A percentile compares a stretch with the other conserved stretches of the same genome.
Conservation (phyloP, 2,113 vertebrate species). For the Sclerurus mexicanus region DNA sequence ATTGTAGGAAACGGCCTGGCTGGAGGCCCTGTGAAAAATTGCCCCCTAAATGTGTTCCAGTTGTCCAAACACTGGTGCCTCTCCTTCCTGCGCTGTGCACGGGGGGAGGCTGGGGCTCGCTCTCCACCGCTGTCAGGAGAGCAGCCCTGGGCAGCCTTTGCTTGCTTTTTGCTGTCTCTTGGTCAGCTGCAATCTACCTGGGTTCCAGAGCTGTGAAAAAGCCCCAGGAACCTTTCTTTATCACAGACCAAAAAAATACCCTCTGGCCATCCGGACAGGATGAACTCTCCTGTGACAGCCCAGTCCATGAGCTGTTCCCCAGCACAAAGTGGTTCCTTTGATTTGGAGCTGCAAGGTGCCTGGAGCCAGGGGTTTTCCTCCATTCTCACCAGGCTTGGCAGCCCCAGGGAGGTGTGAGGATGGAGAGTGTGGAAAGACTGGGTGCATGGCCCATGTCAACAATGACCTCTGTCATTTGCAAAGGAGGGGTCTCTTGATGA, state of each 20-base stretch:
- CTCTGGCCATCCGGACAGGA: neutral
- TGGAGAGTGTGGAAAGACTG: neutral
- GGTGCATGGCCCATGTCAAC: fast-evolving
- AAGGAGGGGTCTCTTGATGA: neutral
- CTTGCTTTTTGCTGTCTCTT: conserved; percentile 29
- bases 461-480: neutral
- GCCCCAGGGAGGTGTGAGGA: too few species aligned
- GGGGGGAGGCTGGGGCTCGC: conserved; percentile 5
- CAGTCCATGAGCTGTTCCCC: fast-evolving
- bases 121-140: neutral
- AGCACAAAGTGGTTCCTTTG: neutral
- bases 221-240: neutral
- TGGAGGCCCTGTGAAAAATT: conserved; percentile 65
- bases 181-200: neutral
- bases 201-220: neutral
- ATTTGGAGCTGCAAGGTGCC: neutral
- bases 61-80: conserved; percentile 80
- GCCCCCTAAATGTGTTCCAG: conserved; percentile 76
- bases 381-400: neutral
- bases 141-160: neutral
- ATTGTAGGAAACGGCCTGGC: conserved; percentile 52
- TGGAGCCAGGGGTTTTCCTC: neutral
- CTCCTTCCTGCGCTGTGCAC: neutral
- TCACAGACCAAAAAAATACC: neutral
- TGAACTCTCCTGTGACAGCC: neutral